Evolutionary conservation across 2,797 vertebrate species (phyloP).

Genomic region (Mareca penelope): DNA sequence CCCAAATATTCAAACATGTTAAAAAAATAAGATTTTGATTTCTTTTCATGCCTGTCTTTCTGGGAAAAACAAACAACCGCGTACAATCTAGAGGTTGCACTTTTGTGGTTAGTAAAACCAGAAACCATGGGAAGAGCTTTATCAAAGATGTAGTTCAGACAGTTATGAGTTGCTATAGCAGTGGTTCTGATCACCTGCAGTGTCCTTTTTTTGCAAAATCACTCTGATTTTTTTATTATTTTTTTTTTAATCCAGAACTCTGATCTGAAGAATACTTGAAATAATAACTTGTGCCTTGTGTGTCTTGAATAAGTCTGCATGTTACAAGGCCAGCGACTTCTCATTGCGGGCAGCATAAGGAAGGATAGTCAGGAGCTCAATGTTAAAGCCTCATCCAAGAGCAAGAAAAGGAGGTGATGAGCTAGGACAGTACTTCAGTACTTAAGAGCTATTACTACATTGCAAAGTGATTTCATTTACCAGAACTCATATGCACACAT

Average conservation of each 20-base stretch:
- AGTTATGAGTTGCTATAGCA: fast-evolving
- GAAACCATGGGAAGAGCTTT: not conserved
- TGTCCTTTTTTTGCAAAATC: not conserved
- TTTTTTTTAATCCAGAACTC: not conserved
- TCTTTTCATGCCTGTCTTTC: not conserved
- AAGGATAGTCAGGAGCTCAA: not conserved
- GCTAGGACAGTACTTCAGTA: not conserved
- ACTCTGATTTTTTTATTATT: not conserved
- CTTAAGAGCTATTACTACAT: not conserved
- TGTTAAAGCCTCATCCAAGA: not conserved
- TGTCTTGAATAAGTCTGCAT: not conserved
- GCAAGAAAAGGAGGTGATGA: not conserved
- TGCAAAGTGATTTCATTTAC: not conserved
- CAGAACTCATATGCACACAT: not conserved
- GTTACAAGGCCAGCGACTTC: not conserved
- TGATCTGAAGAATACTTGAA: not conserved
- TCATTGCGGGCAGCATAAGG: not conserved
- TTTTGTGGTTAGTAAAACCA: not conserved
- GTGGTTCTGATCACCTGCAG: not conserved
- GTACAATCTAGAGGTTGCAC: not conserved
- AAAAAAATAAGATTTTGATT: not conserved
- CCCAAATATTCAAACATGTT: not conserved
- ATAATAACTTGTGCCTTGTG: not conserved
- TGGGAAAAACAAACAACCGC: not conserved
- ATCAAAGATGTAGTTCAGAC: not conserved